A percentile compares a stretch with the other conserved stretches of the same genome.
phyloP scores from a whole-genome alignment of 2,888 invertebrate species.

The Eristalis intricaria region DNA sequence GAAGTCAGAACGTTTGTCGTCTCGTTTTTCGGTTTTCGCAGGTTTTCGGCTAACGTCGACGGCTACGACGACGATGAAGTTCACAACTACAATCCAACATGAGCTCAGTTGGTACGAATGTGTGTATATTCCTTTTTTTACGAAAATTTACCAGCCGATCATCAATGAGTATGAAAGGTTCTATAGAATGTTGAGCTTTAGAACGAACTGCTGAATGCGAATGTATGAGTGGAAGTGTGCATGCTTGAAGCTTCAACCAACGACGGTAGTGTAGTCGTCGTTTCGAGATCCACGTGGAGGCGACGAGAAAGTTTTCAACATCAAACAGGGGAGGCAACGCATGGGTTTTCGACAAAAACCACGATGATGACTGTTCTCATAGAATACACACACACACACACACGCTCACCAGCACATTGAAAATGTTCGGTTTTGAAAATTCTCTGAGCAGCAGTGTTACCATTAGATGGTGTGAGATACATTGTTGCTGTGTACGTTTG shows the following conservation, averaged over 20 bases:
- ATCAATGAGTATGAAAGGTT: slow-evolving; percentile 65
- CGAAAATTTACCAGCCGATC: slow-evolving; percentile 61
- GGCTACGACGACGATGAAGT: slow-evolving; percentile 8
- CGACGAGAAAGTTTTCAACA: slow-evolving; percentile 52
- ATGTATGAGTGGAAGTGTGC: slow-evolving; percentile 38
- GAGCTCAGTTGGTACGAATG: slow-evolving; percentile 24
- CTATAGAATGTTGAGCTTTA: slow-evolving; percentile 60
- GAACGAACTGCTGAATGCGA: slow-evolving; percentile 20
- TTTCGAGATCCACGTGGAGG: slow-evolving; percentile 69
- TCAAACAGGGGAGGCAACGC: slow-evolving; percentile 23
- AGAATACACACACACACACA: slow-evolving; percentile 21
- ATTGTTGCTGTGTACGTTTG: neutral
- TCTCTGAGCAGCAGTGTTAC: neutral
- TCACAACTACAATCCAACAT: slow-evolving; percentile 49
- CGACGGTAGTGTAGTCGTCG: slow-evolving; percentile 23
- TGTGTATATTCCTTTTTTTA: slow-evolving; percentile 42
- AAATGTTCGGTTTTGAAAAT: neutral
- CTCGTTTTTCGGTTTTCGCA: slow-evolving; percentile 20
- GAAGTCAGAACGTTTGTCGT: slow-evolving; percentile 44
- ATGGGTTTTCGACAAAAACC: slow-evolving; percentile 44
- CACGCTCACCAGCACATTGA: neutral
- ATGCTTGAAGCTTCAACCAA: slow-evolving; percentile 33
- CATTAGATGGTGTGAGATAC: neutral
- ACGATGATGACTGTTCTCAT: slow-evolving; percentile 15
- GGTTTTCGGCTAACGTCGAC: slow-evolving; percentile 58